A percentile compares a stretch with the other conserved stretches of the same genome.
These are phyloP conservation scores for Aproaerema taeniolella DNA, from an alignment of 2,888 invertebrate genomes.

Conservation along the genomic window DNA sequence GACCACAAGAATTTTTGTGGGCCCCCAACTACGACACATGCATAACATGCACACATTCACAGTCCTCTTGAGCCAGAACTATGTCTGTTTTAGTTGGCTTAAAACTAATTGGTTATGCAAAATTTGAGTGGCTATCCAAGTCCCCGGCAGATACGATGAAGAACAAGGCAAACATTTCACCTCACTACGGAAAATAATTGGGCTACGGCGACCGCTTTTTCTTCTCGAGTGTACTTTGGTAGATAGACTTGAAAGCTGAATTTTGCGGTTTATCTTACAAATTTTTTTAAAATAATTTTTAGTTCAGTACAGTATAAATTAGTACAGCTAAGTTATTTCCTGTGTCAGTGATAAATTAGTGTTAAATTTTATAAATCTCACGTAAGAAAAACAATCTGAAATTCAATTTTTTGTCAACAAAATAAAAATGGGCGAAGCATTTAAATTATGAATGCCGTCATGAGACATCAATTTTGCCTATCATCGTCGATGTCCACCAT, in stretches of 20 bases:
- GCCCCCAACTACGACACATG: conserved; percentile 2
- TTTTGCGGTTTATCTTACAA: no score
- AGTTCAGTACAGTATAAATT: no score
- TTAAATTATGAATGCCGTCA: conserved; percentile 49
- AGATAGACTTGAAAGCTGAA: no score
- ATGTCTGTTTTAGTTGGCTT: conserved; percentile 59
- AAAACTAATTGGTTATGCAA: conserved; percentile 74
- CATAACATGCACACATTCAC: conserved; percentile 7
- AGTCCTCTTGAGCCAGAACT: conserved; percentile 19
- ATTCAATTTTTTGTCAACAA: no score
- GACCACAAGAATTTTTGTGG: no score
- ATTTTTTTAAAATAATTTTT: no score
- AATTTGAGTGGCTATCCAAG: conserved; percentile 69
- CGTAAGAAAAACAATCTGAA: background rate
- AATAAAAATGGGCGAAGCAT: no score
- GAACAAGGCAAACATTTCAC: conserved; percentile 53
- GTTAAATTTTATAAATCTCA: no score
- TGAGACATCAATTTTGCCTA: conserved; percentile 50
- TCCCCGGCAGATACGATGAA: conserved; percentile 52
- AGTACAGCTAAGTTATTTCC: no score
- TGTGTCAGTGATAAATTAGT: no score
- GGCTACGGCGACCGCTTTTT: conserved; percentile 29
- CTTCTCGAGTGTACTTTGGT: conserved; percentile 31
- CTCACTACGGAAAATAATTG: conserved; percentile 50
- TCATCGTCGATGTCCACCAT: conserved; percentile 49